phyloP scores from a whole-genome alignment of 1,140 invertebrate species.

The Plectrocnemia conspersa region DNA sequence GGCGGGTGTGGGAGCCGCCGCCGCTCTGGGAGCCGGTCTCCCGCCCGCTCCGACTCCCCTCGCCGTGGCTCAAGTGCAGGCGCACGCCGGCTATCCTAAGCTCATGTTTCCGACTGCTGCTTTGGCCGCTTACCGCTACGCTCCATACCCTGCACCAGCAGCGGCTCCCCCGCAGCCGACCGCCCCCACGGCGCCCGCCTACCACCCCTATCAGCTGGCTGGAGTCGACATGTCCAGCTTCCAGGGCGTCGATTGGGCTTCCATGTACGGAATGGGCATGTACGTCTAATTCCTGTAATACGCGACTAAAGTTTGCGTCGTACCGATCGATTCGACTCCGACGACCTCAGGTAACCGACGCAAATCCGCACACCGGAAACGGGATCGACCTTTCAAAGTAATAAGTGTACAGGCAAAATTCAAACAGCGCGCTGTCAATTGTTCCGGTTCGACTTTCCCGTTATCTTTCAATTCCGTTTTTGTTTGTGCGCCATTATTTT shows the following conservation, averaged over 20 bases:
- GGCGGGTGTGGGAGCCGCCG: constrained; percentile 36
- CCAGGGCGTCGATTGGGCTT: constrained; percentile 84
- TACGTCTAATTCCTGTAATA: too few relatives aligned
- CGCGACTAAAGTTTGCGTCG: too few relatives aligned
- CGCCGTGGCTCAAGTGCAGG: constrained; percentile 33
- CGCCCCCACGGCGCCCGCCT: constrained; percentile 62
- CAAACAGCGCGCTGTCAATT: too few relatives aligned
- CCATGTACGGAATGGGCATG: constrained; percentile 87
- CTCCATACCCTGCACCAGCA: constrained; percentile 60
- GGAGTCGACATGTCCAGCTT: constrained; percentile 88
- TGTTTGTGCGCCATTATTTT: too few relatives aligned
- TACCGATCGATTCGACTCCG: too few relatives aligned
- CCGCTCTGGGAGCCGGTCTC: constrained; percentile 39
- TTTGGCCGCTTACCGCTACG: constrained; percentile 63
- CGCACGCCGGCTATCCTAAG: constrained; percentile 37
- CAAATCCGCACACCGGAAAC: too few relatives aligned
- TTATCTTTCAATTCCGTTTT: too few relatives aligned
- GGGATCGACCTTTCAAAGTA: too few relatives aligned
- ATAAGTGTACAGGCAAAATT: too few relatives aligned
- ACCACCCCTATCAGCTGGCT: constrained; percentile 75
- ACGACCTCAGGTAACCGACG: too few relatives aligned
- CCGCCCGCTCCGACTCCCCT: constrained; percentile 21
- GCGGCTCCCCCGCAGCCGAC: constrained; percentile 54
- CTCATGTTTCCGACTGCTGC: constrained; percentile 27
- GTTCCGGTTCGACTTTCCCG: too few relatives aligned